Evolutionary conservation across 2,113 vertebrate genomes (phyloP), one percentile per base, ranked within the genome.

Genomic region (Calyptomena viridis): DNA sequence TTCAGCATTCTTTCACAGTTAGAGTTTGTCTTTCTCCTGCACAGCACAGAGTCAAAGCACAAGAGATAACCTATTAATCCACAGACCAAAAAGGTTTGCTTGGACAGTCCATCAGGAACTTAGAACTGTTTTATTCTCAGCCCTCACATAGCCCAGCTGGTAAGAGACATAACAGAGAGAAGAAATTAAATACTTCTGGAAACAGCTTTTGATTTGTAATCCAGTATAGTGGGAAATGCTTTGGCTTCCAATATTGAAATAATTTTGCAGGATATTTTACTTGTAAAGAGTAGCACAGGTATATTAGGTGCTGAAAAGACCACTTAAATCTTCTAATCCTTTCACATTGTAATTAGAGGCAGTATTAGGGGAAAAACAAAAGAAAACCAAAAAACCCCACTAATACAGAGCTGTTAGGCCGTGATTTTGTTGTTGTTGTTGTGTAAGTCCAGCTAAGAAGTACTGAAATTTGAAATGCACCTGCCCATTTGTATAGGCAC

Each of bases 71-170:
- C 53, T 91, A 47, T 47, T 85, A 80, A 90, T 68, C 39, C 79
- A 89, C 39, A 94, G 87, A 82, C 79, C 89, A 96, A 95, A 77
- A 92, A 52, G 31, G 39, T 93, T 66, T 52, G 67, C 93, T 95
- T 96, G 76, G 90, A 96, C 40, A 85, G 56, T 87, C 76, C 44
- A 47, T 44, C 52, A 68, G 76, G 67, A 89, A 89, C 67, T 84
- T 46, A 67, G 67, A 80, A 89, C 37, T 76, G 69, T 81, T 89
- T 93, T 84, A 64, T 92, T 92, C 68, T 95, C 68, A 91, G 74
- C 47, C 52, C 68, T 93, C 50, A 64, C 5, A 80, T n/a, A 84
- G 84, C 39, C 84, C 44, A 89, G 67, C n/a, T 25, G 49, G 74
- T 68, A 96, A 92, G 44, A 94, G 79, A 87, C 37, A 60, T 87